Evolutionary conservation across 1,140 invertebrate species (phyloP).

Genomic region (Pristionchus pacificus): DNA sequence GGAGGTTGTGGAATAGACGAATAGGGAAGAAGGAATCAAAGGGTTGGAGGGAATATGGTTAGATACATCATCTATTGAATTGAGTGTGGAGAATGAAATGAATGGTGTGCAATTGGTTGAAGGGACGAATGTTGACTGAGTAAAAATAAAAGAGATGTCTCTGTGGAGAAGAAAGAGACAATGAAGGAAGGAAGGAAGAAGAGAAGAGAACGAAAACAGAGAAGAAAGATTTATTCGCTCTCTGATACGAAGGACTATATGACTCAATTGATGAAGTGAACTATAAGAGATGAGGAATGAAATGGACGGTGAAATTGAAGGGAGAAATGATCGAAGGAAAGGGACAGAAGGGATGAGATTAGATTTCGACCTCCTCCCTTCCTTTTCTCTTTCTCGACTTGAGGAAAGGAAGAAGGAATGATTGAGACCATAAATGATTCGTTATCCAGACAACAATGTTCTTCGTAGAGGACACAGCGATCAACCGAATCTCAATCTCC

Average conservation of each 20-base stretch:
- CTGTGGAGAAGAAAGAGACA: background rate
- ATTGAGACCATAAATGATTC: too few species aligned
- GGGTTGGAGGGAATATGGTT: background rate
- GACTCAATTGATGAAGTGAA: too few species aligned
- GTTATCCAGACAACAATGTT: background rate
- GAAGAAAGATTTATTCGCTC: background rate
- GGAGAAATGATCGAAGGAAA: too few species aligned
- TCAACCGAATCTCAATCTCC: background rate
- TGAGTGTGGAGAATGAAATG: background rate
- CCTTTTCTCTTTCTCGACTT: too few species aligned
- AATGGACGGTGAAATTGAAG: too few species aligned
- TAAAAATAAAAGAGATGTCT: background rate
- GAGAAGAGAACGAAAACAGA: conserved; percentile 13
- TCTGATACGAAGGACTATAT: too few species aligned
- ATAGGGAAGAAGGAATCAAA: background rate
- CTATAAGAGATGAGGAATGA: too few species aligned
- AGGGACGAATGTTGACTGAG: conserved; percentile 3
- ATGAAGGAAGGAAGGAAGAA: too few species aligned
- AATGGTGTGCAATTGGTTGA: conserved; percentile 8
- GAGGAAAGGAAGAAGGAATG: too few species aligned
- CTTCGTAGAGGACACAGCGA: background rate
- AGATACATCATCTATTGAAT: conserved; percentile 1
- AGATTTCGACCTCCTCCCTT: too few species aligned
- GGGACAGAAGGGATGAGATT: too few species aligned
- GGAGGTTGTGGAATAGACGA: background rate